These are phyloP conservation scores for Anoplius nigerrimus DNA, from an alignment of 2,888 invertebrate species.

Conservation along the genomic window DNA sequence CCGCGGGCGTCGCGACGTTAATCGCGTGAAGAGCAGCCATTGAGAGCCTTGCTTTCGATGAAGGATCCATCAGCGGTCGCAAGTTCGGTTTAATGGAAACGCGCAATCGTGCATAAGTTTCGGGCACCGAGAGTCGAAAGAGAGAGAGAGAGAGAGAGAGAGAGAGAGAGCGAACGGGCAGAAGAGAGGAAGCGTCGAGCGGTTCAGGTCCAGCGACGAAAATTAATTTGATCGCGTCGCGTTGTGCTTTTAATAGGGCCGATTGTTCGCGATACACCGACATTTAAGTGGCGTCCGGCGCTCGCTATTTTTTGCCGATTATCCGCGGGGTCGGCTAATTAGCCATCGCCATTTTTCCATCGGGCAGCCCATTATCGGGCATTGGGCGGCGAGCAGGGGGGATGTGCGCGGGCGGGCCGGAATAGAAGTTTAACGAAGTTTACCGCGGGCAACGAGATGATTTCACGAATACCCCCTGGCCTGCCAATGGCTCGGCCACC, in stretches of 20 bases:
- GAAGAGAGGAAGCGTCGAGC: neutral
- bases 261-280: constrained; percentile 36
- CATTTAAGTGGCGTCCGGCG: neutral
- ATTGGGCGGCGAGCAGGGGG: constrained; percentile 47
- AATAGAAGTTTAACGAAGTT: constrained; percentile 72
- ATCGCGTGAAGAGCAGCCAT: too few relatives aligned
- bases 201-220: constrained; percentile 19
- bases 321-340: constrained; percentile 54
- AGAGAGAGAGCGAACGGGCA: too few relatives aligned
- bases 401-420: constrained; percentile 62
- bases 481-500: neutral
- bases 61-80: neutral
- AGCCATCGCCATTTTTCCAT: constrained; percentile 66
- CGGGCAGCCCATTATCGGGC: constrained; percentile 66
- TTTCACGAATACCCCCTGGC: constrained; percentile 42
- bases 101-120: neutral
- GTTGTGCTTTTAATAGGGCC: constrained; percentile 39
- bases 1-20: neutral
- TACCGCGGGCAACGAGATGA: constrained; percentile 57
- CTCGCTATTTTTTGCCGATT: constrained; percentile 38
- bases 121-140: too few relatives aligned
- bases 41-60: neutral
- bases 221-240: constrained; percentile 44
- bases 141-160: too few relatives aligned
- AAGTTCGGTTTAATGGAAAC: neutral